phyloP scores from a whole-genome alignment of 1,140 invertebrate species.

The Lutraria rhynchaena region DNA sequence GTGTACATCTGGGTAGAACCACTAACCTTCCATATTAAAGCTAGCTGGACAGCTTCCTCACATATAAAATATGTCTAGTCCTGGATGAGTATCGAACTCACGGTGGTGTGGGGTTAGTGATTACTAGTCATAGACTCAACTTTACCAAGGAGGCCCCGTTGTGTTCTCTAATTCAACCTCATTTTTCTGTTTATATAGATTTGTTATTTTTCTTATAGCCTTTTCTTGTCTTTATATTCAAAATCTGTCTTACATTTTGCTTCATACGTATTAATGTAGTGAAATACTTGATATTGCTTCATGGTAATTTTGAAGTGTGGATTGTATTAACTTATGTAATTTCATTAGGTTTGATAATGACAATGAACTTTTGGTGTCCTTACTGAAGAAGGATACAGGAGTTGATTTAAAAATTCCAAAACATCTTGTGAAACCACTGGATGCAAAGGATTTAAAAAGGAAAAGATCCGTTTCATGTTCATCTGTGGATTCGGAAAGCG shows the following conservation, averaged over 20 bases:
- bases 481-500: background rate
- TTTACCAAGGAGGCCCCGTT: no score
- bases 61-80: no score
- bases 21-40: no score
- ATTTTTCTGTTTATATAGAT: background rate
- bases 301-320: no score
- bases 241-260: no score
- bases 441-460: background rate
- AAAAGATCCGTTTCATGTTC: background rate
- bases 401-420: background rate
- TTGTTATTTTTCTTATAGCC: background rate
- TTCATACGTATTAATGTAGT: no score
- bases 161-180: background rate
- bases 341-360: slow-evolving; percentile 5
- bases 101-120: no score
- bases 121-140: no score
- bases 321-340: background rate
- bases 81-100: no score
- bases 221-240: background rate
- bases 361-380: background rate
- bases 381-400: background rate
- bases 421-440: background rate
- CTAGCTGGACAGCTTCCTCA: no score
- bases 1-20: no score
- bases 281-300: no score